Conservation (phyloP, 2,888 invertebrate genomes). For the Deroplatys truncata region DNA sequence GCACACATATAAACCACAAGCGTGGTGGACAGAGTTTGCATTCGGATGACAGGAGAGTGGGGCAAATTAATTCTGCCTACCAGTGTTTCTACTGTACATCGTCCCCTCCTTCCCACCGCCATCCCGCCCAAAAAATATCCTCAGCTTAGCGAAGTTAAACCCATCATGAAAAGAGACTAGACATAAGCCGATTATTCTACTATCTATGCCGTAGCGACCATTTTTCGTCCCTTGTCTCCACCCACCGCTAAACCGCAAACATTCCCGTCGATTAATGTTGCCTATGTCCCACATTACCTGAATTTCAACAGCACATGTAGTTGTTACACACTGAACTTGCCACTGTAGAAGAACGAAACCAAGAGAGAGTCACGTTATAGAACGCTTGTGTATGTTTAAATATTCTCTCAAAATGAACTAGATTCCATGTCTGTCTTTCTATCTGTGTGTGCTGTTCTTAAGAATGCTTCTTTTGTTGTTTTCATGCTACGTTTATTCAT, state of each 20-base stretch:
- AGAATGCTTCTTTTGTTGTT: no score
- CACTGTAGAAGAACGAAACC: no score
- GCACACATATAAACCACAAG: constrained; percentile 5
- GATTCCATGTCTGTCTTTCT: no score
- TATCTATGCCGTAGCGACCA: constrained; percentile 9
- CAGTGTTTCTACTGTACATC: background rate
- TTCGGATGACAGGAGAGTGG: background rate
- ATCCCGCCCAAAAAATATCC: background rate
- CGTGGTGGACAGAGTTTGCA: background rate
- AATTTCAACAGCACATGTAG: background rate
- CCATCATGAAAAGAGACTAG: constrained; percentile 17
- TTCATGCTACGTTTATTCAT: no score
- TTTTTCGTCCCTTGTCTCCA: constrained; percentile 2
- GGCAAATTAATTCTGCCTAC: constrained; percentile 6
- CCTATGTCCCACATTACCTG: background rate
- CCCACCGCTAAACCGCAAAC: background rate
- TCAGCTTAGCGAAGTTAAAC: constrained; percentile 15
- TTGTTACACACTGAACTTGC: background rate
- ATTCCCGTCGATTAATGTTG: constrained; percentile 2
- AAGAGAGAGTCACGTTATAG: no score
- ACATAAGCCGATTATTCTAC: constrained; percentile 11
- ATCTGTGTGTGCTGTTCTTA: no score
- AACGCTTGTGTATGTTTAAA: no score
- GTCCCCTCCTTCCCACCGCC: background rate
- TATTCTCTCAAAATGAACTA: no score